Conservation (phyloP, 2,797 vertebrate genomes). For the Labeo calbasu region DNA sequence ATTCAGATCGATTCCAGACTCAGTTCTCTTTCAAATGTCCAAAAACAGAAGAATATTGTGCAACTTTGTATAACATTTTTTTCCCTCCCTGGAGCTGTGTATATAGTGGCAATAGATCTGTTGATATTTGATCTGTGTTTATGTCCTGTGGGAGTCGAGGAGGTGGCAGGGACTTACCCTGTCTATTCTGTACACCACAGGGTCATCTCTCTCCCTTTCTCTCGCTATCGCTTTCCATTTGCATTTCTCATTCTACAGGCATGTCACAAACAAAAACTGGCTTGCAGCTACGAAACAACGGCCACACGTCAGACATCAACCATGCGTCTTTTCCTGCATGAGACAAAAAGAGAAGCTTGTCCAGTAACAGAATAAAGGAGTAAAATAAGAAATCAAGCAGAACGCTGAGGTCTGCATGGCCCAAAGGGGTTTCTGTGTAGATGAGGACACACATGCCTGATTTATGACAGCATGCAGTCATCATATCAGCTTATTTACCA, state of each 20-base stretch:
- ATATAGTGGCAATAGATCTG: conserved; percentile 54
- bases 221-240: conserved; percentile 35
- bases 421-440: conserved; percentile 79
- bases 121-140: conserved; percentile 70
- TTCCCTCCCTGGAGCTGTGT: conserved; percentile 66
- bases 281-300: conserved; percentile 78
- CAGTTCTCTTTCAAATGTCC: conserved; percentile 7
- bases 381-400: conserved; percentile 72
- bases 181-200: conserved; percentile 47
- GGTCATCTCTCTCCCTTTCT: conserved; percentile 47
- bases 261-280: conserved; percentile 77
- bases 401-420: conserved; percentile 67
- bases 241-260: conserved; percentile 64
- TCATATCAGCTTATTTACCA: conserved; percentile 32
- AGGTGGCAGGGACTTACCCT: conserved; percentile 62
- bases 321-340: conserved; percentile 63
- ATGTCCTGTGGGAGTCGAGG: conserved; percentile 64
- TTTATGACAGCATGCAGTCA: conserved; percentile 59
- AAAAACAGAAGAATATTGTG: conserved; percentile 25
- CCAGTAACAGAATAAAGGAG: conserved; percentile 66
- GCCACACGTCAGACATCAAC: conserved; percentile 76
- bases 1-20: background rate
- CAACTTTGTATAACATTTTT: conserved; percentile 52
- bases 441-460: conserved; percentile 66
- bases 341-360: conserved; percentile 75